Evolutionary conservation across 2,797 vertebrate genomes (phyloP).

Genomic region (Pseudopleuronectes americanus): DNA sequence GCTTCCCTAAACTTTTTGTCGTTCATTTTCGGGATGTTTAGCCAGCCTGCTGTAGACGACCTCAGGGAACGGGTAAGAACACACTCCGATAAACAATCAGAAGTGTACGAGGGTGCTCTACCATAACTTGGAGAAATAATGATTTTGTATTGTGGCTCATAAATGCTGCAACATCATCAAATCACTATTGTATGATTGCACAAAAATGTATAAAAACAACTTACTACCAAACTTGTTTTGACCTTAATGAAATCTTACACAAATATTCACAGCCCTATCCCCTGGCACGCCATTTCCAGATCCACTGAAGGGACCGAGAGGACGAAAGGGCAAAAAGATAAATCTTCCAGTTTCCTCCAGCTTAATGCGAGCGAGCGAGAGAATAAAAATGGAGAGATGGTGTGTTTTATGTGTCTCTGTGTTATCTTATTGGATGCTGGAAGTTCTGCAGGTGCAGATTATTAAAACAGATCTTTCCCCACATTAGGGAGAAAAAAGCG

Average conservation of each 20-base stretch:
- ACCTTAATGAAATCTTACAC: neutral
- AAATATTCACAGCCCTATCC: too few relatives aligned
- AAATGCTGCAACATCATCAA: neutral
- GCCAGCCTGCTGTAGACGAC: too few relatives aligned
- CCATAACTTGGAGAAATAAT: neutral
- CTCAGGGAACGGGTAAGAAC: too few relatives aligned
- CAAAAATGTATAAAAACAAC: too few relatives aligned
- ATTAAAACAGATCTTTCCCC: conserved; percentile 65
- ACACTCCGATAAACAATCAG: too few relatives aligned
- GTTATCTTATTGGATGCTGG: conserved; percentile 62
- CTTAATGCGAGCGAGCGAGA: conserved; percentile 11
- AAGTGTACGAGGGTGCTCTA: too few relatives aligned
- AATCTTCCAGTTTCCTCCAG: conserved; percentile 35
- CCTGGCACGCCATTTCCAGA: conserved; percentile 15
- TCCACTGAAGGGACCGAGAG: conserved; percentile 14
- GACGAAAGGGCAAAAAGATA: conserved; percentile 1
- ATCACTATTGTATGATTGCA: neutral
- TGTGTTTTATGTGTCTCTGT: conserved; percentile 38
- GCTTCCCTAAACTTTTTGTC: too few relatives aligned
- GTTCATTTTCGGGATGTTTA: too few relatives aligned
- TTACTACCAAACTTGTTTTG: neutral
- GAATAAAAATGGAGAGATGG: conserved; percentile 52
- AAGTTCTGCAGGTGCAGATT: conserved; percentile 61
- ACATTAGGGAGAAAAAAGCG: conserved; percentile 75
- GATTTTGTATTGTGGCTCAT: neutral